Percentiles rank a stretch among this genome's conserved stretches.
These are phyloP conservation scores for Parazoanthus atlanticus DNA, from an alignment of 92 coral and sea anemone genomes.

Conservation along the genomic window DNA sequence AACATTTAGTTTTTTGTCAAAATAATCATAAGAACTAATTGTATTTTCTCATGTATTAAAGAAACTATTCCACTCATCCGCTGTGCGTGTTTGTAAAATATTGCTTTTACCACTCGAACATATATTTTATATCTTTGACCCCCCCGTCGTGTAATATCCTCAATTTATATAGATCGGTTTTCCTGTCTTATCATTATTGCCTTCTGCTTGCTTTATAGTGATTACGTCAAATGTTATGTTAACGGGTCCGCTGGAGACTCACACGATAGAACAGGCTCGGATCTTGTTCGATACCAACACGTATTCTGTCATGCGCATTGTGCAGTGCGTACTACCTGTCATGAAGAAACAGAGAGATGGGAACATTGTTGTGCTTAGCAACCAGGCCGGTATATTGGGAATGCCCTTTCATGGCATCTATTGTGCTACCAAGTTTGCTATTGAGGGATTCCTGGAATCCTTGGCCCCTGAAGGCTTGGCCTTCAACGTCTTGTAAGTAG, in stretches of 20 bases:
- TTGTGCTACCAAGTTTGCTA: constrained; percentile 97
- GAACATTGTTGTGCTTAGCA: constrained; percentile 80
- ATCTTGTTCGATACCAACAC: constrained; percentile 92
- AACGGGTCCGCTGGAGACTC: constrained; percentile 90
- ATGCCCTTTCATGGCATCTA: constrained; percentile 94
- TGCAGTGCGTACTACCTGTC: constrained; percentile 77
- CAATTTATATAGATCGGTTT: background rate
- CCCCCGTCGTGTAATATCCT: background rate
- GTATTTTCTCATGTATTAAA: too few relatives aligned
- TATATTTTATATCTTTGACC: too few relatives aligned
- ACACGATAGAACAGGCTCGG: constrained; percentile 88
- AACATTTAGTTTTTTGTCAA: too few relatives aligned
- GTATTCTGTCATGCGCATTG: constrained; percentile 76
- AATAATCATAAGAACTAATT: too few relatives aligned
- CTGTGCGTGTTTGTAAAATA: too few relatives aligned
- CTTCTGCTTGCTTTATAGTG: constrained; percentile 54
- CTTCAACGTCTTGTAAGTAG: constrained; percentile 92
- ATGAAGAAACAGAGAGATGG: constrained; percentile 95
- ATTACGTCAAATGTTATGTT: constrained; percentile 92
- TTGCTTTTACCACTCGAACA: background rate
- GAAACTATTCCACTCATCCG: too few relatives aligned
- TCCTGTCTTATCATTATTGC: background rate
- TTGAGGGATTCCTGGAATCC: constrained; percentile 92
- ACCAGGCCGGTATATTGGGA: constrained; percentile 94
- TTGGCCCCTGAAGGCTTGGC: constrained; percentile 95